Evolutionary conservation across 2,113 vertebrate species (phyloP).

Genomic region (Corythoichthys haematopterus): DNA sequence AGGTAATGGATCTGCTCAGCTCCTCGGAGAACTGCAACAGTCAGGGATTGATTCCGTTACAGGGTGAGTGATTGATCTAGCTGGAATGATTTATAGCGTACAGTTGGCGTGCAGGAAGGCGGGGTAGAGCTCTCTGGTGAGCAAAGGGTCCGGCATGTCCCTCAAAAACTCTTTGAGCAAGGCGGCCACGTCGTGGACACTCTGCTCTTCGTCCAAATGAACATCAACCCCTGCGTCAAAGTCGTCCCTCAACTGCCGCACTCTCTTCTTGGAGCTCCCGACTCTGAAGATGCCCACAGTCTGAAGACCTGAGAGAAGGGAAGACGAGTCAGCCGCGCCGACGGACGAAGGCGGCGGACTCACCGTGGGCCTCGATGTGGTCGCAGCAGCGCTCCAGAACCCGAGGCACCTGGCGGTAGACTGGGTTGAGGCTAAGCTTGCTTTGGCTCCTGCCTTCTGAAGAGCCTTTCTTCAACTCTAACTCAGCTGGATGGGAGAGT

Average conservation of each 20-base stretch:
- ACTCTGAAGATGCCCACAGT: conserved; percentile 87
- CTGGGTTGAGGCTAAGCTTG: conserved; percentile 85
- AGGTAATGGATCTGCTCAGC: conserved; percentile 75
- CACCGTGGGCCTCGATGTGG: conserved; percentile 83
- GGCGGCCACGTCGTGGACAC: conserved; percentile 86
- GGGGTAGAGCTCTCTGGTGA: conserved; percentile 81
- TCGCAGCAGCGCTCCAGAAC: conserved; percentile 85
- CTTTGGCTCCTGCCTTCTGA: conserved; percentile 65
- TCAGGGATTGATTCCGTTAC: neutral
- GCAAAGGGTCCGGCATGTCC: conserved; percentile 84
- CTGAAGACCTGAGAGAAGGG: conserved; percentile 75
- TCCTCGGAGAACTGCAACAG: conserved; percentile 70
- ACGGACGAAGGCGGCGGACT: neutral
- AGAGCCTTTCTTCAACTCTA: conserved; percentile 68
- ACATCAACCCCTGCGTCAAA: conserved; percentile 70
- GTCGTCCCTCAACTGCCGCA: conserved; percentile 72
- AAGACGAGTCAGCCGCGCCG: neutral
- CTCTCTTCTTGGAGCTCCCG: conserved; percentile 85
- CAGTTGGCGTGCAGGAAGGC: conserved; percentile 87
- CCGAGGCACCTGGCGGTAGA: conserved; percentile 84
- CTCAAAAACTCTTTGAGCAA: conserved; percentile 87
- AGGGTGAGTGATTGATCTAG: neutral
- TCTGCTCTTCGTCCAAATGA: conserved; percentile 80
- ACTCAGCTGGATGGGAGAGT: conserved; percentile 82
- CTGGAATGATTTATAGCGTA: conserved; percentile 38